Conservation (phyloP, 2,888 invertebrate species). For the Cybosia mesomella region DNA sequence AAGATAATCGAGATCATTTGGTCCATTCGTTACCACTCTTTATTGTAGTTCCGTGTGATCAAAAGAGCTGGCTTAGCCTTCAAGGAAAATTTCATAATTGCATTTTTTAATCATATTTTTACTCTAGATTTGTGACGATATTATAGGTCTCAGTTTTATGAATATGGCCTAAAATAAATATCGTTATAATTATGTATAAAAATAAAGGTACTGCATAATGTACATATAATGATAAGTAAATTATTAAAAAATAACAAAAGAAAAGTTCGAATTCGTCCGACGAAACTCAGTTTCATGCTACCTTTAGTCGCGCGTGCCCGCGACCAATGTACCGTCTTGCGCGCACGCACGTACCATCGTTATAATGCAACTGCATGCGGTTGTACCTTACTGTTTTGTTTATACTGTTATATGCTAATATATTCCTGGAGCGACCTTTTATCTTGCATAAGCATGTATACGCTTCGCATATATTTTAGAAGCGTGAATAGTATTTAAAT, state of each 20-base stretch:
- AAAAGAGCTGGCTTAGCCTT: too few relatives aligned
- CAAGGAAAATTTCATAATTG: too few relatives aligned
- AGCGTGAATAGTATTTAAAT: not conserved
- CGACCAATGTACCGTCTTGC: slow-evolving; percentile 53
- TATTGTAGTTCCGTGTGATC: too few relatives aligned
- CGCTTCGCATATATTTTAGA: slow-evolving; percentile 12
- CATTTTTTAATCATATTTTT: too few relatives aligned
- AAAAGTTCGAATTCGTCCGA: slow-evolving; percentile 13
- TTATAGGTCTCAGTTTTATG: too few relatives aligned
- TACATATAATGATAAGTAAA: too few relatives aligned
- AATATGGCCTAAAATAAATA: too few relatives aligned
- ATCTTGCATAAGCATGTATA: slow-evolving; percentile 27
- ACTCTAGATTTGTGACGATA: too few relatives aligned
- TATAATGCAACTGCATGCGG: slow-evolving; percentile 38
- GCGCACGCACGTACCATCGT: slow-evolving; percentile 53
- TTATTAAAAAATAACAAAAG: not conserved
- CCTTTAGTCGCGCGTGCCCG: slow-evolving; percentile 55
- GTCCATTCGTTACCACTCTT: too few relatives aligned
- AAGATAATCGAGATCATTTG: too few relatives aligned
- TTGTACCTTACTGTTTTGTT: slow-evolving; percentile 24
- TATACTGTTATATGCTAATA: slow-evolving; percentile 41
- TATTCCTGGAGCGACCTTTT: slow-evolving; percentile 42
- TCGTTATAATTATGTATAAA: too few relatives aligned
- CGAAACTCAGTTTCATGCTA: not conserved
- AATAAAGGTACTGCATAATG: too few relatives aligned